Percentiles rank a stretch among this genome's conserved stretches.
These are phyloP conservation scores for Biston stratarius DNA, from an alignment of 2,888 invertebrate species.

Conservation along the genomic window DNA sequence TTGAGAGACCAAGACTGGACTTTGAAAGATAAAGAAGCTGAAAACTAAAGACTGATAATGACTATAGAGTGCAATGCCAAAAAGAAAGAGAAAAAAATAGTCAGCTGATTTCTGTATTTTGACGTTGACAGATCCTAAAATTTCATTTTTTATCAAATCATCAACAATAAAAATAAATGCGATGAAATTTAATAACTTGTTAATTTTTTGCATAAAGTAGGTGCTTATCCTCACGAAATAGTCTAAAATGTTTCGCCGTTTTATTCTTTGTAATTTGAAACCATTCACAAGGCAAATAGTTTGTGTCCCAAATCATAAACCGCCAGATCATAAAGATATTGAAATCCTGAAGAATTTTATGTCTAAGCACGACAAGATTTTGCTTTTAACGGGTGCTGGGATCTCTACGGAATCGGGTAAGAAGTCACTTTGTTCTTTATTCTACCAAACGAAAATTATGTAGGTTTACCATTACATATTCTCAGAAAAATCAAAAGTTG, in stretches of 20 bases:
- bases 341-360: slow-evolving; percentile 87
- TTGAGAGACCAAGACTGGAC: too few species aligned
- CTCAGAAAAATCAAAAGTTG: too few species aligned
- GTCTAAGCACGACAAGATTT: slow-evolving; percentile 80
- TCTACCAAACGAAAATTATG: neutral
- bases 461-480: too few species aligned
- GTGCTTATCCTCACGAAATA: neutral
- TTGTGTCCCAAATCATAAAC: slow-evolving; percentile 91
- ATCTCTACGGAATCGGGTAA: slow-evolving; percentile 97
- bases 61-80: too few species aligned
- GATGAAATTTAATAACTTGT: neutral
- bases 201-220: neutral
- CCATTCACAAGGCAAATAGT: slow-evolving; percentile 57
- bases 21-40: too few species aligned
- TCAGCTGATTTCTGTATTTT: too few species aligned
- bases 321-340: slow-evolving; percentile 87
- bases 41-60: too few species aligned
- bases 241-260: slow-evolving; percentile 52
- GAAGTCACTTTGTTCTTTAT: slow-evolving; percentile 6
- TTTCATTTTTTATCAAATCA: too few species aligned
- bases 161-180: neutral
- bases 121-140: too few species aligned
- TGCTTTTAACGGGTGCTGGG: slow-evolving; percentile 96
- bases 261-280: slow-evolving; percentile 39
- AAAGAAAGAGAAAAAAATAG: too few species aligned